Evolutionary conservation across 2,797 vertebrate species (phyloP).

Genomic region (Hoplostethus atlanticus): DNA sequence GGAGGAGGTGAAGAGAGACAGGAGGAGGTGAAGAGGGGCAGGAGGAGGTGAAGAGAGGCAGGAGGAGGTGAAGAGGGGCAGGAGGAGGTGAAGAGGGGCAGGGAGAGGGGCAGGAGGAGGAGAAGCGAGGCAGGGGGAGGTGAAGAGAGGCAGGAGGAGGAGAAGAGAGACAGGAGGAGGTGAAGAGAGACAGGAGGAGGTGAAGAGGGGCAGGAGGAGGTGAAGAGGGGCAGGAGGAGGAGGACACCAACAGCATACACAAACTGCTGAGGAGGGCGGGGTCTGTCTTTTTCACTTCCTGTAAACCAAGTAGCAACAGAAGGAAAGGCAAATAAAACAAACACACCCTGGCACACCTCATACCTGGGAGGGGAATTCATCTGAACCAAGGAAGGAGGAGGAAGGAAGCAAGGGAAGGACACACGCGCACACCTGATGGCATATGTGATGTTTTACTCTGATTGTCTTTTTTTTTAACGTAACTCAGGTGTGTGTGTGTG

Average conservation of each 20-base stretch:
- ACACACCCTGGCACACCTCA: constrained; percentile 36
- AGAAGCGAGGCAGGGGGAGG: neutral
- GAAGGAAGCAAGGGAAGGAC: too few species aligned
- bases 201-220: too few species aligned
- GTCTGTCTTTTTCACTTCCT: too few species aligned
- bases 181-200: neutral
- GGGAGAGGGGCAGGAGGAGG: too few species aligned
- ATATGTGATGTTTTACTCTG: neutral
- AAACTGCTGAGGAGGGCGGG: too few species aligned
- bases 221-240: too few species aligned
- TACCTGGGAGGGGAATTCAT: neutral
- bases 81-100: too few species aligned
- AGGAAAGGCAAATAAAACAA: constrained; percentile 51
- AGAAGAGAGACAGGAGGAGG: neutral
- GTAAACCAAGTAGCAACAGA: constrained; percentile 18
- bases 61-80: neutral
- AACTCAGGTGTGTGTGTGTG: constrained; percentile 1
- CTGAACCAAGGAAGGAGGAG: neutral
- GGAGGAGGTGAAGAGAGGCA: neutral
- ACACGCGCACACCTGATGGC: neutral
- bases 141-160: neutral
- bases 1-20: neutral
- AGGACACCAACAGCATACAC: too few species aligned
- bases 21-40: too few species aligned
- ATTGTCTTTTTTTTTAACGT: constrained; percentile 10